Evolutionary conservation across 2,888 invertebrate genomes (phyloP).

Genomic region (Cotesia congregata): DNA sequence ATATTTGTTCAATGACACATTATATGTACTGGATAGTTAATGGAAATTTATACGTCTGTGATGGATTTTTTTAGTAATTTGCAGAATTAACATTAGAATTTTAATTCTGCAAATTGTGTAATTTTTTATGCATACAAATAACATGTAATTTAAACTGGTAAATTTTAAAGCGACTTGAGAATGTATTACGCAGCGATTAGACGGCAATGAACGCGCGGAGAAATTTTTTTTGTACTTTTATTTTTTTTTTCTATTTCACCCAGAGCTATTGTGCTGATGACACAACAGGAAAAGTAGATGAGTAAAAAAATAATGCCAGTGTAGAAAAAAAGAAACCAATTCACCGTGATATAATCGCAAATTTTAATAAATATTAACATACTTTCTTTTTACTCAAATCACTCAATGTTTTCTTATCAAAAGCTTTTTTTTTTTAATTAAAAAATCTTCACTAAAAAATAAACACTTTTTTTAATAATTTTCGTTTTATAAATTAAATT

Average conservation of each 20-base stretch:
- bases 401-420: too few species aligned
- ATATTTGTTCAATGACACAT: background rate
- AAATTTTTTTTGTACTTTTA: background rate
- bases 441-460: too few species aligned
- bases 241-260: background rate
- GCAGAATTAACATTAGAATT: too few species aligned
- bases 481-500: too few species aligned
- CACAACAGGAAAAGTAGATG: background rate
- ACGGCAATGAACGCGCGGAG: background rate
- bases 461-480: too few species aligned
- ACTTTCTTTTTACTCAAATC: too few species aligned
- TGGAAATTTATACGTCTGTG: too few species aligned
- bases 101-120: too few species aligned
- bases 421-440: too few species aligned
- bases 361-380: too few species aligned
- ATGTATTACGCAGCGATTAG: background rate
- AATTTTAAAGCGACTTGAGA: slow-evolving; percentile 3
- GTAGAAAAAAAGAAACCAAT: background rate
- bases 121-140: too few species aligned
- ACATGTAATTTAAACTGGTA: background rate
- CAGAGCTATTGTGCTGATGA: background rate
- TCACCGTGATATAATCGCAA: background rate
- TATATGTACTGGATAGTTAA: background rate
- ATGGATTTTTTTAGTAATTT: too few species aligned
- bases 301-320: background rate